Evolutionary conservation across 2,113 vertebrate genomes (phyloP), one percentile per base, ranked within the genome.

Genomic region (Naja naja): DNA sequence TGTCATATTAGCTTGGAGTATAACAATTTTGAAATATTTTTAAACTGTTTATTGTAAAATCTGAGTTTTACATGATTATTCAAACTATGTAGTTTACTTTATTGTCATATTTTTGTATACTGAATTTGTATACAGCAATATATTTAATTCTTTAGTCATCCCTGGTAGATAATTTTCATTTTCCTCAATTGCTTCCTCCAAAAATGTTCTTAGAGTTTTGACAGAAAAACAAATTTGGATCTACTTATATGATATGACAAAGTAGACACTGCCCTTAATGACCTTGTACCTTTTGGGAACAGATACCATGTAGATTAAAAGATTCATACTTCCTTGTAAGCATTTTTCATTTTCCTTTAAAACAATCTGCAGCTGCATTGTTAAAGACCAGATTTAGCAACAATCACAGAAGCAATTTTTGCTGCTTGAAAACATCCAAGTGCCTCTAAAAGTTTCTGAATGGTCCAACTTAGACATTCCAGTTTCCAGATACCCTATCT

Each of bases 201-300:
- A 91, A 97, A 97, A 96, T 94, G 94, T 91, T 91, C 95, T 94
- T 69, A 69, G 95, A 91, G 93, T 97, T 96, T 97, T 95, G 95
- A 96, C 94, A 92, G 94, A 95, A 93, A 95, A 96, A 96, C 95
- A 96, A 96, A 96, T 96, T 94, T 97, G 95, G 94, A 97, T 96
- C 92, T 95, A 96, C 95, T 96, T 95, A 96, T 96, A 94, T 90
- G 95, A 94, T 96, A 94, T 90, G 94, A 95, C 89, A 0, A 7
- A 95, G 95, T 92, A 96, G 94, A 96, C 96, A 95, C 91, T 30
- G 90, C 5, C 87, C 92, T 95, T 97, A 96, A 97, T 96, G 95
- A 96, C 92, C 96, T 97, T 96, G 94, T 95, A 96, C 94, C 95
- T 96, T 95, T 96, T 95, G 94, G 93, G 69, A 90, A n/a, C 6